These are phyloP conservation scores for Columba guinea DNA, from an alignment of 2,797 vertebrate species.

Conservation along the genomic window DNA sequence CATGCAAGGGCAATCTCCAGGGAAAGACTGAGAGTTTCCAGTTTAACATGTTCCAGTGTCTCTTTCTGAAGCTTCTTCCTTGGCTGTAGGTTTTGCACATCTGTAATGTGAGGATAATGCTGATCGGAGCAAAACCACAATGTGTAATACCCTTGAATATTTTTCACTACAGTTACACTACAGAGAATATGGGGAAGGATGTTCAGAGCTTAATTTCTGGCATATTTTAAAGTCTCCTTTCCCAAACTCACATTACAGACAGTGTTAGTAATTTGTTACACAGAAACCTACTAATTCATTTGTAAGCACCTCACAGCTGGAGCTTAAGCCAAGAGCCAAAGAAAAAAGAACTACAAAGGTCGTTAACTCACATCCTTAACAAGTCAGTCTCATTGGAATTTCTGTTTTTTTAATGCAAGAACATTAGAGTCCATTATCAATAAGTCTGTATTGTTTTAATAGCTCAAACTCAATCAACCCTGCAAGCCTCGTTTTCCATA, in stretches of 20 bases:
- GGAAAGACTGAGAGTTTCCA: background rate
- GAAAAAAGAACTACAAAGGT: background rate
- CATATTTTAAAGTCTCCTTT: background rate
- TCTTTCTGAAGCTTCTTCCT: background rate
- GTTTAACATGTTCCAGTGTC: background rate
- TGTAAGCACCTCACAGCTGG: background rate
- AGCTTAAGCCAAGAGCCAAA: background rate
- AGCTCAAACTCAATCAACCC: conserved; percentile 42
- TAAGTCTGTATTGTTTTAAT: conserved; percentile 48
- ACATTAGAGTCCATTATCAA: background rate
- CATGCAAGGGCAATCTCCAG: background rate
- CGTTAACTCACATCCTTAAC: background rate
- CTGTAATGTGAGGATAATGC: background rate
- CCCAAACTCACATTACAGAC: background rate
- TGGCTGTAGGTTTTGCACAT: background rate
- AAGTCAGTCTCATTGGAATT: background rate
- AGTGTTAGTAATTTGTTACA: background rate
- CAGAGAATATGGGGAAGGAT: background rate
- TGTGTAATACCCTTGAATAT: background rate
- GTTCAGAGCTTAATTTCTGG: background rate
- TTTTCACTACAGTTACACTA: background rate
- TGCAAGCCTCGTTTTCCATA: background rate
- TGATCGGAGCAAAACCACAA: background rate
- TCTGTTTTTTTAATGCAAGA: background rate
- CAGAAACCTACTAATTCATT: background rate